Evolutionary conservation across 1,140 invertebrate species (phyloP).

Genomic region (Drosophila auraria): DNA sequence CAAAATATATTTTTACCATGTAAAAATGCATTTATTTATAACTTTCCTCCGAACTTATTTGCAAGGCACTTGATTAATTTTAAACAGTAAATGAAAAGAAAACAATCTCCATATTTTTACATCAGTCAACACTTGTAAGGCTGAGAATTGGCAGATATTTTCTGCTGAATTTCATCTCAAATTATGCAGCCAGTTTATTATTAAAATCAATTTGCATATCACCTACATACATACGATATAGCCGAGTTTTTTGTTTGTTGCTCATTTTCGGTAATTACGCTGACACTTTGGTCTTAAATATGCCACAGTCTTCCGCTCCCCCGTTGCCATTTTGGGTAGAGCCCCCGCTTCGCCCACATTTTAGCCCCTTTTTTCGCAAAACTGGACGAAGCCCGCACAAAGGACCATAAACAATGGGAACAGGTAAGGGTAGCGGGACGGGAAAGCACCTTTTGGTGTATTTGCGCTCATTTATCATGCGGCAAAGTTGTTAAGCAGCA

Average conservation of each 20-base stretch:
- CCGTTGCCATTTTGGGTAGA: slow-evolving; percentile 3
- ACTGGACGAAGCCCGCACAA: slow-evolving; percentile 54
- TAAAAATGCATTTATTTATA: background rate
- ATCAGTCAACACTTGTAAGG: slow-evolving; percentile 39
- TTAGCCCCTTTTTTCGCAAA: slow-evolving; percentile 1
- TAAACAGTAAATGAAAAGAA: slow-evolving; percentile 10
- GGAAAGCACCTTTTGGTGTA: slow-evolving; percentile 60
- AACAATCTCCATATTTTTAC: slow-evolving; percentile 4
- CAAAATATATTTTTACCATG: background rate
- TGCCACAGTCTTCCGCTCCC: slow-evolving; percentile 38
- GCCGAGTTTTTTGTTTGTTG: slow-evolving; percentile 40
- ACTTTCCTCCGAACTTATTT: background rate
- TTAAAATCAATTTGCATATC: slow-evolving; percentile 65
- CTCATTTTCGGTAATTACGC: slow-evolving; percentile 69
- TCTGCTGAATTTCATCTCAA: slow-evolving; percentile 38
- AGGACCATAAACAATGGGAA: slow-evolving; percentile 62
- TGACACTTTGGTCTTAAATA: slow-evolving; percentile 69
- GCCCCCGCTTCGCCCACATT: background rate
- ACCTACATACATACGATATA: slow-evolving; percentile 1
- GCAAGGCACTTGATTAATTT: background rate
- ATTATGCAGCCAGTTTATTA: slow-evolving; percentile 55
- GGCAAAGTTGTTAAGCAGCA: slow-evolving; percentile 78
- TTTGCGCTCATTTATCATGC: slow-evolving; percentile 78
- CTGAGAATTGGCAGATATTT: slow-evolving; percentile 1
- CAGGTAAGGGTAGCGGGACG: slow-evolving; percentile 31